Conservation (phyloP, 2,888 invertebrate species). For the Polia nebulosa region DNA sequence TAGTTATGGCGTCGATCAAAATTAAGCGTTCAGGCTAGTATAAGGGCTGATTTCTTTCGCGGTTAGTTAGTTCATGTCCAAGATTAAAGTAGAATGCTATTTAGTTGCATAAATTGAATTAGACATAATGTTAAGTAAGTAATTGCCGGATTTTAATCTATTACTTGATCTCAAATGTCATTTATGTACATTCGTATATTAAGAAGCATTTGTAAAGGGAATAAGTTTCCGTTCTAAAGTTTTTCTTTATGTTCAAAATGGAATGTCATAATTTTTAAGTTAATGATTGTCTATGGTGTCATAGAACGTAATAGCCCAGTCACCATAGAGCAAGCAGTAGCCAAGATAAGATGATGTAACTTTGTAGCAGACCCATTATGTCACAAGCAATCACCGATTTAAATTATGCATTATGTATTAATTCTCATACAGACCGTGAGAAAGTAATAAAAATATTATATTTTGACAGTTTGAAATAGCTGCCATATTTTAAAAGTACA, state of each 20-base stretch:
- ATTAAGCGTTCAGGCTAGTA: too few relatives aligned
- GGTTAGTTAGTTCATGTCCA: too few relatives aligned
- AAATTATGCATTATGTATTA: slow-evolving; percentile 46
- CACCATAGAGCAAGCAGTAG: slow-evolving; percentile 2
- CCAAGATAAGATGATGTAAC: slow-evolving; percentile 44
- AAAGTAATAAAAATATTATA: slow-evolving; percentile 44
- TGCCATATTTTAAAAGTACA: slow-evolving; percentile 26
- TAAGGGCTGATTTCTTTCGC: too few relatives aligned
- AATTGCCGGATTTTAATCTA: too few relatives aligned
- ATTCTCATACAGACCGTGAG: slow-evolving; percentile 56
- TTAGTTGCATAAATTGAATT: too few relatives aligned
- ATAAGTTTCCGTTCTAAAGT: not conserved
- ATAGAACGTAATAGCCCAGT: slow-evolving; percentile 10
- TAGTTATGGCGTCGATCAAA: too few relatives aligned
- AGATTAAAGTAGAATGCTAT: too few relatives aligned
- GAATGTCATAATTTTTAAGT: not conserved
- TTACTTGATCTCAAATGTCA: not conserved
- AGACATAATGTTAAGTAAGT: too few relatives aligned
- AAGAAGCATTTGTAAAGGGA: not conserved
- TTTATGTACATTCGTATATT: not conserved
- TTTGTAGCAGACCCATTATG: slow-evolving; percentile 46
- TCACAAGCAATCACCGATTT: slow-evolving; percentile 44
- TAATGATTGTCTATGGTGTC: slow-evolving; percentile 16
- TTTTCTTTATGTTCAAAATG: slow-evolving; percentile 14
- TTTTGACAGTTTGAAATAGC: slow-evolving; percentile 4